Evolutionary conservation across 2,797 vertebrate species (phyloP), one percentile per base, ranked within the genome.

Genomic region (Lithobates pipiens): DNA sequence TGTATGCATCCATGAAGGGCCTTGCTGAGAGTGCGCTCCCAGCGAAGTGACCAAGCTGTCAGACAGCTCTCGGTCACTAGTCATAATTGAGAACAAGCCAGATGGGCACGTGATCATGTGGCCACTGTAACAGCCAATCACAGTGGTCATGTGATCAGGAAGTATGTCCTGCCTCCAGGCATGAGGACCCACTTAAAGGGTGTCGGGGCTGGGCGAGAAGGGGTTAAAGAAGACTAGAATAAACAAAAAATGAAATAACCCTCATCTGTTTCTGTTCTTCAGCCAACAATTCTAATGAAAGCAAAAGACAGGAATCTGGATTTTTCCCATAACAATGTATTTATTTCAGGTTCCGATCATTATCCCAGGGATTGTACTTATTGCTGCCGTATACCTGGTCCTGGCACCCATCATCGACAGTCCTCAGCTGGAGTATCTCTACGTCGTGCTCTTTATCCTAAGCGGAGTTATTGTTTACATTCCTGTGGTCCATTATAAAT

Each of bases 391-490:
- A 39, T 96, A 94, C 91, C 94, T 98, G 25, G 96, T 98, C 29
- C 89, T 98, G 89, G 95, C 94, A 0, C 97, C 97, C 18, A 92
- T 98, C 88, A 90, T 97, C 4, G 95, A 96, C 77, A 72, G 93
- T 0, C 96, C 97, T n/a, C 93, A 96, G 91, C 91, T 92, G 1
- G 96, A 97, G 90, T 95, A 96, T 88, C 93, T 98, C 16, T 97
- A 97, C 15, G 91, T 96, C 1, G 42, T 92, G 54, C 87, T 96
- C 18, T 97, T 98, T 87, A 91, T 97, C 85, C 88, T 96, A 50
- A 96, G 96, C 42, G 96, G 96, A 0, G 25, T 94, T 72, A n/a
- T 96, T 69, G 44, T 97, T 77, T 98, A 98, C 76, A 86, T 99
- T 15, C 96, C 96, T 1, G 91, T 98, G 77, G 93, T 98, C 89